A percentile compares a stretch with the other conserved stretches of the same genome.
Conservation (phyloP, 1,140 invertebrate genomes). For the Eriosoma lanigerum region DNA sequence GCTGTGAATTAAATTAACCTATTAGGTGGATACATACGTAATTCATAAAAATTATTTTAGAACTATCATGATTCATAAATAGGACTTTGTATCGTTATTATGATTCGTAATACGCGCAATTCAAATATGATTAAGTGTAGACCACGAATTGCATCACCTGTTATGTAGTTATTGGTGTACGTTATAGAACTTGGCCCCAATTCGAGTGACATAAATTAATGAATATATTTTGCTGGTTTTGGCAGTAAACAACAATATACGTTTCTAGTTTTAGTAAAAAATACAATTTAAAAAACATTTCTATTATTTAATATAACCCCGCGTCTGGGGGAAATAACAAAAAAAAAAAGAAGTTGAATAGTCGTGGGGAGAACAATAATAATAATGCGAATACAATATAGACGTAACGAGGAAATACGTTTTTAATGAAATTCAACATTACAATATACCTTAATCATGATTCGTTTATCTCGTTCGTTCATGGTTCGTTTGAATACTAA, state of each 20-base stretch:
- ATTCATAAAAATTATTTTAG: neutral
- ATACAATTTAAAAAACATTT: too few species aligned
- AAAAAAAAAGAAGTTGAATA: constrained; percentile 20
- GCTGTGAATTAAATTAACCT: too few species aligned
- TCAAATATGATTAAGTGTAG: neutral
- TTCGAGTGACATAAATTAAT: constrained; percentile 13
- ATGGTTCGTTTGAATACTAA: neutral
- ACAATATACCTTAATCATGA: neutral
- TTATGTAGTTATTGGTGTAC: too few species aligned
- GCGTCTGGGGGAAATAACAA: neutral
- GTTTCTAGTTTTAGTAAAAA: neutral
- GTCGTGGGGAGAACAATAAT: neutral
- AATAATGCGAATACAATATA: neutral
- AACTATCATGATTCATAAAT: neutral
- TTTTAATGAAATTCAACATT: neutral
- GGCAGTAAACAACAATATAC: neutral
- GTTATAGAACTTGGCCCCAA: neutral
- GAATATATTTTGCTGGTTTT: neutral
- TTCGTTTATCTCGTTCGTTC: neutral
- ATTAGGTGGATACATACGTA: neutral
- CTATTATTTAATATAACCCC: too few species aligned
- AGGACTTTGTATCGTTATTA: constrained; percentile 4
- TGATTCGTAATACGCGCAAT: neutral
- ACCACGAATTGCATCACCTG: constrained; percentile 9
- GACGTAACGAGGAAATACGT: constrained; percentile 10